These are phyloP conservation scores for Piaya cayana DNA, from an alignment of 2,113 vertebrate genomes.

Conservation along the genomic window DNA sequence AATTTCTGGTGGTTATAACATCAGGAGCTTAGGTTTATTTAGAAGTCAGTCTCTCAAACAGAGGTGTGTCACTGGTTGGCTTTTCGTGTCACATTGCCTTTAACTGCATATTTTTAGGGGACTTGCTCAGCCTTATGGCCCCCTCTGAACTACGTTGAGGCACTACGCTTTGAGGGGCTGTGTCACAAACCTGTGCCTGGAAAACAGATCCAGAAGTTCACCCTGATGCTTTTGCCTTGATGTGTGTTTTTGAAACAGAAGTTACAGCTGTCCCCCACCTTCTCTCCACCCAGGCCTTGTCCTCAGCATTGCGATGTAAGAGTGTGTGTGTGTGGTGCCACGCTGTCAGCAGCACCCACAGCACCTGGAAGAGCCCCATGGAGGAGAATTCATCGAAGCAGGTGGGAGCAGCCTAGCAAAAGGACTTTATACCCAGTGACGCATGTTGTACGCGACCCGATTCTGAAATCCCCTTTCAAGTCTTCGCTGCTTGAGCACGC, in stretches of 20 bases:
- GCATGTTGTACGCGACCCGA: neutral
- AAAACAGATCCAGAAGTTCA: neutral
- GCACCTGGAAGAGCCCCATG: neutral
- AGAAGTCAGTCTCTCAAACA: neutral
- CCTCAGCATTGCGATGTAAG: accelerated
- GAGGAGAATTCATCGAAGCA: neutral
- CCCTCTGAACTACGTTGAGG: accelerated
- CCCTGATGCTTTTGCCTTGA: neutral
- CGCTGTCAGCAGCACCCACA: neutral
- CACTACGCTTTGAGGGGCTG: neutral
- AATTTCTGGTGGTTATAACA: neutral
- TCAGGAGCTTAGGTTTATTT: neutral
- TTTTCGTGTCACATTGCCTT: neutral
- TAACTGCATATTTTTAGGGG: neutral
- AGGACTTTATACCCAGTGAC: neutral
- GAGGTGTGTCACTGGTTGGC: neutral
- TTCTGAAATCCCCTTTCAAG: constrained; percentile 49
- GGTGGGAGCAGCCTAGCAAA: neutral
- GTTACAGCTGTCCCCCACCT: neutral
- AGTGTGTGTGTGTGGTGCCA: accelerated
- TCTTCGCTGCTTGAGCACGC: neutral
- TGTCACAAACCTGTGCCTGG: neutral
- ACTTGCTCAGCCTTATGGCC: neutral
- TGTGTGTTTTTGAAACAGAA: neutral
- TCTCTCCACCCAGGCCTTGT: neutral